Evolutionary conservation across 2,888 invertebrate genomes (phyloP).

Genomic region (Drosophila kambysellisi): DNA sequence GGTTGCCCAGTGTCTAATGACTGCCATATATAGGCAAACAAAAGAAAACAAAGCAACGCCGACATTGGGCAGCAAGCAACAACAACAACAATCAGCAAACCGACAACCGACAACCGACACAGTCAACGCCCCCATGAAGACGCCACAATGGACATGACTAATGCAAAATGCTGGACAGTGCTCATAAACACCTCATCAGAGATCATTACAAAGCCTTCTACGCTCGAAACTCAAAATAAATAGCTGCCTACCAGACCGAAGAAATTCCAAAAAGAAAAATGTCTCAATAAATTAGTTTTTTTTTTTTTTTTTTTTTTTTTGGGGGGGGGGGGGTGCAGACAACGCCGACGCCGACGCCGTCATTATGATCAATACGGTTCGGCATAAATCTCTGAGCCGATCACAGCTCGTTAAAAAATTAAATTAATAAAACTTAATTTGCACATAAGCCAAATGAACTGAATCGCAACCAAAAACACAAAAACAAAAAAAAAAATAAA

Average conservation of each 20-base stretch:
- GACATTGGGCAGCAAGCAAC: conserved; percentile 24
- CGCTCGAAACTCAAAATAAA: conserved; percentile 66
- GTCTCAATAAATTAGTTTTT: conserved; percentile 64
- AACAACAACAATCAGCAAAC: conserved; percentile 17
- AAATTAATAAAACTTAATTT: conserved; percentile 79
- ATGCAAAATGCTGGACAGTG: conserved; percentile 69
- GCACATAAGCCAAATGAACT: conserved; percentile 55
- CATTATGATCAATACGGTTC: conserved; percentile 12
- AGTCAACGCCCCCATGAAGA: conserved; percentile 70
- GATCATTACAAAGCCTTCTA: conserved; percentile 76
- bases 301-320: not conserved
- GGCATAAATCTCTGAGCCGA: conserved; percentile 68
- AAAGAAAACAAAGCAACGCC: conserved; percentile 41
- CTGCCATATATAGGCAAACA: conserved; percentile 58
- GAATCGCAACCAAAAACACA: conserved; percentile 23
- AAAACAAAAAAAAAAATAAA: no score
- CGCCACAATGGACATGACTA: conserved; percentile 71
- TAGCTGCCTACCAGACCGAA: conserved; percentile 38
- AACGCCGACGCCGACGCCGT: conserved; percentile 8
- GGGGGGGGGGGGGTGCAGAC: conserved; percentile 9
- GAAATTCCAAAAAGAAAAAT: conserved; percentile 52
- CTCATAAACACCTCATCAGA: conserved; percentile 78
- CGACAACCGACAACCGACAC: conserved; percentile 24
- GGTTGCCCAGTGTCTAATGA: conserved; percentile 66
- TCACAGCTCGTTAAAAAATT: conserved; percentile 76